A percentile compares a stretch with the other conserved stretches of the same genome.
These are phyloP conservation scores for Crossoptilon crossoptilon DNA, from an alignment of 2,797 vertebrate genomes.

Conservation along the genomic window DNA sequence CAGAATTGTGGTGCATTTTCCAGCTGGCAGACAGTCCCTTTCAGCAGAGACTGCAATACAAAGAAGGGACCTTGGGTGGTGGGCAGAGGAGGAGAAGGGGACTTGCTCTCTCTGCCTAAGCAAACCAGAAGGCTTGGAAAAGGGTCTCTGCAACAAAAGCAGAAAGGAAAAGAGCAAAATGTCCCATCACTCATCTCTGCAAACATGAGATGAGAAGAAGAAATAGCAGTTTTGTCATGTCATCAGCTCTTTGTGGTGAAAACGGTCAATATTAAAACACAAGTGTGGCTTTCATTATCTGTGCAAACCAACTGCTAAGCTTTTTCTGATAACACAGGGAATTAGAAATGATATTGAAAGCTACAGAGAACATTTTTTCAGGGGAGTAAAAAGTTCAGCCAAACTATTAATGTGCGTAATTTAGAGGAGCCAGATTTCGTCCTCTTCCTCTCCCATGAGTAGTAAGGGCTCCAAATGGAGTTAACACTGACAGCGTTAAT, in stretches of 20 bases:
- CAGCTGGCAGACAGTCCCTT: not conserved
- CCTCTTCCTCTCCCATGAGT: not conserved
- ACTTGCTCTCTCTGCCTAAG: not conserved
- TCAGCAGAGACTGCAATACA: not conserved
- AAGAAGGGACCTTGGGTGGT: not conserved
- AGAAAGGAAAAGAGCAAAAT: slow-evolving; percentile 22
- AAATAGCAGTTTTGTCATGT: slow-evolving; percentile 19
- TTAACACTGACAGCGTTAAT: not conserved
- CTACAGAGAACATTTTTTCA: not conserved
- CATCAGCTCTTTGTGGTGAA: accelerated
- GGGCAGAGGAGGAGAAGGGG: not conserved
- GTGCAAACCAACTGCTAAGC: not conserved
- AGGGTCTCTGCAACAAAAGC: not conserved
- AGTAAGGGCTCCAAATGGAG: slow-evolving; percentile 17
- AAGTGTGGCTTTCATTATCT: not conserved
- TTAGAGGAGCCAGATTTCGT: slow-evolving; percentile 6
- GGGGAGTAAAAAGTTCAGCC: slow-evolving; percentile 6
- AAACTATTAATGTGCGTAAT: not conserved
- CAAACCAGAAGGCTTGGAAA: not conserved
- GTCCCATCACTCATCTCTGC: not conserved
- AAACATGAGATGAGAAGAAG: not conserved
- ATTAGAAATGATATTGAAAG: not conserved
- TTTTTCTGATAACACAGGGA: not conserved
- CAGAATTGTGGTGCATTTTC: slow-evolving; percentile 61
- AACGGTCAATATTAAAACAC: not conserved